These are phyloP conservation scores for Hippoglossus stenolepis DNA, from an alignment of 2,113 vertebrate genomes.

Conservation along the genomic window DNA sequence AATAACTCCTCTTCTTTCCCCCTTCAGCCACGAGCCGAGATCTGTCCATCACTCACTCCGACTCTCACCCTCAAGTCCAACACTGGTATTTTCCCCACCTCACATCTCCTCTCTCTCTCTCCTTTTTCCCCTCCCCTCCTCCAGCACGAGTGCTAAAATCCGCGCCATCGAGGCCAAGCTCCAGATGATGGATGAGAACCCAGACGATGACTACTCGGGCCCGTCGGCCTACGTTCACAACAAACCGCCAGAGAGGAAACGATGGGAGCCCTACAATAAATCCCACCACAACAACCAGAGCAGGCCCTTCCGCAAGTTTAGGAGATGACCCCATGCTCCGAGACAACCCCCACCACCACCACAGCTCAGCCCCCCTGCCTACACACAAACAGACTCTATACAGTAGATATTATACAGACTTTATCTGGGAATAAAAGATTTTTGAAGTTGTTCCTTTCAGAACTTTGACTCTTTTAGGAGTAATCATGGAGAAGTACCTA, in stretches of 20 bases:
- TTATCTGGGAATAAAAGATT: slow-evolving; percentile 28
- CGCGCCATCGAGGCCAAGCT: slow-evolving; percentile 98
- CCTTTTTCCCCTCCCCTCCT: slow-evolving; percentile 2
- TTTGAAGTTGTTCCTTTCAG: slow-evolving; percentile 22
- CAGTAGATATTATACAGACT: slow-evolving; percentile 34
- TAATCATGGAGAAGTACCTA: slow-evolving; percentile 16
- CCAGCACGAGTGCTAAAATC: slow-evolving; percentile 95
- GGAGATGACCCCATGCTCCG: slow-evolving; percentile 79
- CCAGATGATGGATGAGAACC: slow-evolving; percentile 99
- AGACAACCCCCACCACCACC: slow-evolving; percentile 17
- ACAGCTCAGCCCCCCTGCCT: slow-evolving; percentile 10
- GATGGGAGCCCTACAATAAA: slow-evolving; percentile 90
- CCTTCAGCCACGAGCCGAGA: slow-evolving; percentile 5
- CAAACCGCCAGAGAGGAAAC: slow-evolving; percentile 94
- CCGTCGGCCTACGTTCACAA: slow-evolving; percentile 94
- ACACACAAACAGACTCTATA: slow-evolving; percentile 47
- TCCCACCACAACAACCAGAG: slow-evolving; percentile 78
- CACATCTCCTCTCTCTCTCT: slow-evolving; percentile 1
- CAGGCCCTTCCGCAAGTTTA: slow-evolving; percentile 82
- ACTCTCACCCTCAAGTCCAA: slow-evolving; percentile 9
- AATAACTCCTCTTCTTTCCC: slow-evolving; percentile 19
- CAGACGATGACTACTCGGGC: slow-evolving; percentile 89
- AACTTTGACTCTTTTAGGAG: slow-evolving; percentile 17
- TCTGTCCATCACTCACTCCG: slow-evolving; percentile 42
- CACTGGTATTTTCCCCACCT: slow-evolving; percentile 30